Evolutionary conservation across 2,888 invertebrate genomes (phyloP), one percentile per base, ranked within the genome.

Genomic region (Odontocolon sp.): DNA sequence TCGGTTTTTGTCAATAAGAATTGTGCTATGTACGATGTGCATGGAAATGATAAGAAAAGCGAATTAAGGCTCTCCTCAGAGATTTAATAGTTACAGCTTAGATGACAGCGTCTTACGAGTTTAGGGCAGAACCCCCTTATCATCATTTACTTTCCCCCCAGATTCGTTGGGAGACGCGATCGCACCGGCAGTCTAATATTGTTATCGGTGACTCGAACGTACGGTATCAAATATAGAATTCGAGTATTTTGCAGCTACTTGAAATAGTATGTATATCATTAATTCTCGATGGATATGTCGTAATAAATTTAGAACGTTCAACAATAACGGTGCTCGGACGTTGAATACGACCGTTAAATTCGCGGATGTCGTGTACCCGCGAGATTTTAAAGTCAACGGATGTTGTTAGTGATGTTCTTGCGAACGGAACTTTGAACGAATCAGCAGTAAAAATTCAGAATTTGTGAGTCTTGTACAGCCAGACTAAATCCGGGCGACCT

Each of bases 391-490:
- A 23, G 38, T 52, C 18, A 31, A 52, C 40, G 23, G 42, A 63
- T 33, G n/a, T n/a, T n/a, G n/a, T 42, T 28, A 52, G 40, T 59
- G 42, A 11, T 11, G 9, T 42, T 67, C 36, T 40, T 66, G 21
- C 31, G 47, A 45, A 26, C 18, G 9, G 38, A 50, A 16, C 3
- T 66, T 52, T 40, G n/a, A 14, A 33, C 6, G n/a, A 45, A 40
- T 59, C 6, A 40, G 4, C 16, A 26, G 11, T 16, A 3, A 40
- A 73, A 79, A 79, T 81, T 87, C 82, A 90, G 80, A 90, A 90
- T 79, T 86, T 89, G 85, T 90, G 89, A 80, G 90, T 90, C 84
- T 90, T 90, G 80, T 87, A 88, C 50, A 90, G 82, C 88, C 88
- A 88, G 74, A 89, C 89, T 72, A 88, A 78, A 70, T 90, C 87